Evolutionary conservation across 2,113 vertebrate species (phyloP).

Genomic region (Thalassarche chlororhynchos): DNA sequence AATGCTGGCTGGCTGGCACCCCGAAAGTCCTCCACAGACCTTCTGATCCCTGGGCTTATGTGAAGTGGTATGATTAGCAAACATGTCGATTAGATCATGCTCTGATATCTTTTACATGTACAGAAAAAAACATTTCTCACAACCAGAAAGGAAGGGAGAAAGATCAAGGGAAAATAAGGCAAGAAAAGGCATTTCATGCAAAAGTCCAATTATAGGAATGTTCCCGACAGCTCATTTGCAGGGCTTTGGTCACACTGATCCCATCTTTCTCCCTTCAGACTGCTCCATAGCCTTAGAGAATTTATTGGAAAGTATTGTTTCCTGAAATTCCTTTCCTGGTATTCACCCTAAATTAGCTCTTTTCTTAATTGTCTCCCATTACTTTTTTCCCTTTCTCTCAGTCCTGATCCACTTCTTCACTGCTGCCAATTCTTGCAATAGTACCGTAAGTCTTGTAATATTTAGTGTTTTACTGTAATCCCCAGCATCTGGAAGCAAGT

Average conservation of each 20-base stretch:
- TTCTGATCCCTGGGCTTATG: not conserved
- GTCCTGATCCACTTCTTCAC: not conserved
- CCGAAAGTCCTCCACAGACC: not conserved
- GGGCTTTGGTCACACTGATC: not conserved
- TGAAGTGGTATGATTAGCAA: not conserved
- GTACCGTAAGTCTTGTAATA: slow-evolving; percentile 20
- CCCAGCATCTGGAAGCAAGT: slow-evolving; percentile 25
- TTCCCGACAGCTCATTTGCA: not conserved
- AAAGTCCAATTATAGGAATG: not conserved
- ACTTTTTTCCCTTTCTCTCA: not conserved
- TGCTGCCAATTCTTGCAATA: slow-evolving; percentile 27
- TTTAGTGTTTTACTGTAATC: slow-evolving; percentile 26
- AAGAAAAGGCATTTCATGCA: not conserved
- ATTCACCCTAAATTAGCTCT: slow-evolving; percentile 23
- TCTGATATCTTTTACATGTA: not conserved
- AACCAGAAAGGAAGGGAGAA: not conserved
- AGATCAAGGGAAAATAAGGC: not conserved
- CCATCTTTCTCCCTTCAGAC: not conserved
- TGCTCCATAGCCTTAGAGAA: not conserved
- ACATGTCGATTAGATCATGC: not conserved
- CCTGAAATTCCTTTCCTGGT: slow-evolving; percentile 23
- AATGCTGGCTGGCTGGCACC: not conserved
- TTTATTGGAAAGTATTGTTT: slow-evolving; percentile 29
- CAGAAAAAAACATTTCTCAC: not conserved
- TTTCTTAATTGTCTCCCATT: slow-evolving; percentile 14